These are phyloP conservation scores for Lepus timidus DNA, from an alignment of 2,113 vertebrate species.

Conservation along the genomic window DNA sequence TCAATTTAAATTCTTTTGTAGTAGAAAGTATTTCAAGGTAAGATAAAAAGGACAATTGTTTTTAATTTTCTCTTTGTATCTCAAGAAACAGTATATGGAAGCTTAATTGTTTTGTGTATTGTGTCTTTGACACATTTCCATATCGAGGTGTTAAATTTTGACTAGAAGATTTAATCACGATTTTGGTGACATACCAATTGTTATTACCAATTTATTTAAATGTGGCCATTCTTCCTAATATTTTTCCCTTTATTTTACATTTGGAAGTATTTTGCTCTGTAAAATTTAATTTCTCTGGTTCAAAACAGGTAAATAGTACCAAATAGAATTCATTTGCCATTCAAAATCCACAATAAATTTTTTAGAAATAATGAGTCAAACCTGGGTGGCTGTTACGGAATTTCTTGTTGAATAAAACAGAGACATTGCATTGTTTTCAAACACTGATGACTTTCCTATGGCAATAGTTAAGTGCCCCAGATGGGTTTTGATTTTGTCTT, in stretches of 20 bases:
- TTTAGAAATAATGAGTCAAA: slow-evolving; percentile 60
- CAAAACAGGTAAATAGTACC: no score
- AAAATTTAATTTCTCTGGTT: background rate
- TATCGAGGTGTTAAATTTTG: slow-evolving; percentile 68
- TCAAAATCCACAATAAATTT: slow-evolving; percentile 61
- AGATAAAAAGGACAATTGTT: background rate
- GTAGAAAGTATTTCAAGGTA: background rate
- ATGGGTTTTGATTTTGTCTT: slow-evolving; percentile 82
- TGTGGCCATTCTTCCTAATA: background rate
- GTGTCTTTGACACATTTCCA: slow-evolving; percentile 14
- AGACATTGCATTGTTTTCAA: slow-evolving; percentile 66
- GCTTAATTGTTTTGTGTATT: background rate
- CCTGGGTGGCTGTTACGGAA: slow-evolving; percentile 51
- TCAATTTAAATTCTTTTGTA: background rate
- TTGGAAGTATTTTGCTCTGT: background rate
- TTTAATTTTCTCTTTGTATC: background rate
- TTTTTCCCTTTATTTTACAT: slow-evolving; percentile 51
- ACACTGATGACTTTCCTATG: slow-evolving; percentile 74
- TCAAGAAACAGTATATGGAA: background rate
- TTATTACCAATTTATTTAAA: slow-evolving; percentile 1
- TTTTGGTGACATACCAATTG: slow-evolving; percentile 56
- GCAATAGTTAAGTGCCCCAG: slow-evolving; percentile 79
- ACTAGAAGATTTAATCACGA: slow-evolving; percentile 59
- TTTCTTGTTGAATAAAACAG: slow-evolving; percentile 70
- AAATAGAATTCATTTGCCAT: slow-evolving; percentile 22